These are phyloP conservation scores for Atractosteus spatula DNA, from an alignment of 2,113 vertebrate genomes.

Conservation along the genomic window DNA sequence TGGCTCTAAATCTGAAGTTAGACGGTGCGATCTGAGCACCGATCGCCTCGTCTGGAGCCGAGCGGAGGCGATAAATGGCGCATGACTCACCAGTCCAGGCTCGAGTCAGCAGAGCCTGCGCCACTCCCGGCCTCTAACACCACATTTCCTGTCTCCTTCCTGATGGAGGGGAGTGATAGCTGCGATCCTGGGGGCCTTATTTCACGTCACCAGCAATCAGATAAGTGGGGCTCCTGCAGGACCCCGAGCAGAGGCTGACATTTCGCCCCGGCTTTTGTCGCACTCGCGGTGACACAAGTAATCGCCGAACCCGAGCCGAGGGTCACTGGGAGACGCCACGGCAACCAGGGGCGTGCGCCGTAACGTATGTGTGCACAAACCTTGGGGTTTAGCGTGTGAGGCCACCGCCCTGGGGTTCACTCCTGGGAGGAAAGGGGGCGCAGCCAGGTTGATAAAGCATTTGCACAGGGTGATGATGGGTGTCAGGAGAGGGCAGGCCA, in stretches of 20 bases:
- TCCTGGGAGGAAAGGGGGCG: too few relatives aligned
- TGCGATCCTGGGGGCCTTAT: constrained; percentile 26
- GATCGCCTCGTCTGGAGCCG: background rate
- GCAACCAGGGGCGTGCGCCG: constrained; percentile 38
- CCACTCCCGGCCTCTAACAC: background rate
- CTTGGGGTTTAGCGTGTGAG: background rate
- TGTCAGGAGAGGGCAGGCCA: too few relatives aligned
- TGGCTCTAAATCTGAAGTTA: too few relatives aligned
- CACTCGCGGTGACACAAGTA: constrained; percentile 21
- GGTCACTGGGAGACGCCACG: constrained; percentile 34
- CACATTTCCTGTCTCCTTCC: background rate
- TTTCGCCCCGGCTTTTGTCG: constrained; percentile 22
- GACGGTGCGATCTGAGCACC: too few relatives aligned
- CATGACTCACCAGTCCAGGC: constrained; percentile 9
- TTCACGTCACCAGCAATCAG: constrained; percentile 37
- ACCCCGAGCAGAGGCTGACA: constrained; percentile 24
- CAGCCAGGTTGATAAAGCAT: too few relatives aligned
- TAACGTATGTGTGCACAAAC: constrained; percentile 12
- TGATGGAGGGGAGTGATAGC: background rate
- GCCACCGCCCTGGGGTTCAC: too few relatives aligned
- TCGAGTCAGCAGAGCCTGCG: background rate
- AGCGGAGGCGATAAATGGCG: background rate
- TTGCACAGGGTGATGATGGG: too few relatives aligned
- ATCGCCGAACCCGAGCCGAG: constrained; percentile 34
- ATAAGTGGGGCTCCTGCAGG: constrained; percentile 25